Conservation (phyloP, 1,140 invertebrate species). For the Theocolax elegans region DNA sequence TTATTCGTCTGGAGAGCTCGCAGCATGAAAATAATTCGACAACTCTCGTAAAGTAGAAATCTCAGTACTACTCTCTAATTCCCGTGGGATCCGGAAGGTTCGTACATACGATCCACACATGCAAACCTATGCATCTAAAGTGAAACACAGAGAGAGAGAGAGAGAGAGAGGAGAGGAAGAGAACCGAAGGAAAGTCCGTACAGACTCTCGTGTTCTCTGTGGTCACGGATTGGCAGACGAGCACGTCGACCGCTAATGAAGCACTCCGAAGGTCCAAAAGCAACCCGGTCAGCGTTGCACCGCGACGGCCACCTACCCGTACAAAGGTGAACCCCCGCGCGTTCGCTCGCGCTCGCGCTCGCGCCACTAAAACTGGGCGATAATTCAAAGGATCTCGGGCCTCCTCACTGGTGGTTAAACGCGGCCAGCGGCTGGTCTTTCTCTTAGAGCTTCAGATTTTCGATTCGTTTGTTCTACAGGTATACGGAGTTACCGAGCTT, state of each 20-base stretch:
- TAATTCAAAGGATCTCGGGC: slow-evolving; percentile 7
- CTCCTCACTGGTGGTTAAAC: neutral
- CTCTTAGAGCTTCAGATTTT: neutral
- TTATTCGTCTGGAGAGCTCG: too few relatives aligned
- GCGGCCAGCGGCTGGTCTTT: neutral
- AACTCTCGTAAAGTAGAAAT: slow-evolving; percentile 1
- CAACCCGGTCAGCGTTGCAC: neutral
- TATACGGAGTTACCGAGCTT: too few relatives aligned
- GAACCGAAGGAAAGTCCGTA: neutral
- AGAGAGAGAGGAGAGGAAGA: neutral
- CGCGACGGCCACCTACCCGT: neutral
- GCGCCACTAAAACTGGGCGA: slow-evolving; percentile 8
- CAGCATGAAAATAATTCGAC: slow-evolving; percentile 11
- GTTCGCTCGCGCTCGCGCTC: too few relatives aligned
- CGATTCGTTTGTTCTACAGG: neutral
- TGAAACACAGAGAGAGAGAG: neutral
- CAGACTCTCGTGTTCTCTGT: neutral
- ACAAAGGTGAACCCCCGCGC: neutral
- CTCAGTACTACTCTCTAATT: neutral
- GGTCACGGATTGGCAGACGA: slow-evolving; percentile 9
- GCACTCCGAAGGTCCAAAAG: slow-evolving; percentile 16
- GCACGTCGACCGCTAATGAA: slow-evolving; percentile 34
- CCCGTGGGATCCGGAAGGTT: neutral
- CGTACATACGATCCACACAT: neutral
- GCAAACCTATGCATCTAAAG: neutral